Conservation (phyloP, 2,888 invertebrate species). For the Coleophora flavipennella region DNA sequence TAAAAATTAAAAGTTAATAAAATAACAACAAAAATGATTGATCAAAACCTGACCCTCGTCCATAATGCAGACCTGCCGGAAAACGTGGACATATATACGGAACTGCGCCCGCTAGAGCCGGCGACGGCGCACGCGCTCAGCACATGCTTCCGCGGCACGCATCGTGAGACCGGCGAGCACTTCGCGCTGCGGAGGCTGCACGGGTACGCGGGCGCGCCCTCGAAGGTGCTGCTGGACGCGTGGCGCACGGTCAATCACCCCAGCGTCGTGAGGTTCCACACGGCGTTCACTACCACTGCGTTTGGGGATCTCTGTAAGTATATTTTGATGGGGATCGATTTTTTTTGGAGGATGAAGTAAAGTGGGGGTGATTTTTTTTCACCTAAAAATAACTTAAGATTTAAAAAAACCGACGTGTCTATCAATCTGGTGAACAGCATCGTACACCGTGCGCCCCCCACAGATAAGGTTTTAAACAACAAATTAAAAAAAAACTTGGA, state of each 20-base stretch:
- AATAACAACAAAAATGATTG: too few relatives aligned
- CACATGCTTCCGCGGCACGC: constrained; percentile 91
- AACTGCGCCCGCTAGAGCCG: constrained; percentile 88
- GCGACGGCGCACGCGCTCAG: constrained; percentile 75
- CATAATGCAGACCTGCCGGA: constrained; percentile 79
- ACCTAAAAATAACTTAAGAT: neutral
- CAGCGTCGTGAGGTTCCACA: constrained; percentile 92
- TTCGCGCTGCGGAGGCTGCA: constrained; percentile 92
- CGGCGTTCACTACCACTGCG: constrained; percentile 94
- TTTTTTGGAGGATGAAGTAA: neutral
- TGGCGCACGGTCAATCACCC: constrained; percentile 97
- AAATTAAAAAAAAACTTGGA: too few relatives aligned
- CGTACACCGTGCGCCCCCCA: neutral
- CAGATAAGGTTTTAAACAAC: neutral
- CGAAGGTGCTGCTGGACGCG: constrained; percentile 90
- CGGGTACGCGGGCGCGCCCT: constrained; percentile 78
- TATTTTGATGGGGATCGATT: neutral
- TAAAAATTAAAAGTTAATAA: neutral
- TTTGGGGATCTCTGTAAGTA: constrained; percentile 95
- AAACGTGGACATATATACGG: constrained; percentile 92
- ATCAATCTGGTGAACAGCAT: neutral
- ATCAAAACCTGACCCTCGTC: neutral
- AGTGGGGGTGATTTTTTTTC: neutral
- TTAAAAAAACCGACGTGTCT: neutral
- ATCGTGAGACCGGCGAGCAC: constrained; percentile 87